Evolutionary conservation across 2,113 vertebrate species (phyloP).

Genomic region (Triplophysa rosa): DNA sequence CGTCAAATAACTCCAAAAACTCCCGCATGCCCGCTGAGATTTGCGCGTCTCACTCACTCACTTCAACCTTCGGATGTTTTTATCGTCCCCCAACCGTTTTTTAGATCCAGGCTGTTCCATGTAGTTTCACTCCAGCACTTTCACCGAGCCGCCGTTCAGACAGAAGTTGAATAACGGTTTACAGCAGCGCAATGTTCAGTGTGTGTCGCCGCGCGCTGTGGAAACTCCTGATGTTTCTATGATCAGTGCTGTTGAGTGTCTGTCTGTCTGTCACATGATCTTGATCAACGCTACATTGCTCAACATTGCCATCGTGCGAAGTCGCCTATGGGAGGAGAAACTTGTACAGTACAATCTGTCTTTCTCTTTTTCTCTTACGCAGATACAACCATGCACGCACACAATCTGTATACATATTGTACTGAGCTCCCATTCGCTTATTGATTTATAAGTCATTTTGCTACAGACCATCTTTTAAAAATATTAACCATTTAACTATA

Average conservation of each 20-base stretch:
- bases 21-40: slow-evolving; percentile 54
- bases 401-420: not conserved
- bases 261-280: slow-evolving; percentile 52
- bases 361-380: slow-evolving; percentile 17
- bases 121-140: slow-evolving; percentile 1
- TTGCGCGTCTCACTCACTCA: slow-evolving; percentile 14
- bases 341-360: not conserved
- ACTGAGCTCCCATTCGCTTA: not conserved
- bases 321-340: slow-evolving; percentile 52
- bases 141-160: not conserved
- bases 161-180: slow-evolving; percentile 11
- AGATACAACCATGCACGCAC: not conserved
- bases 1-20: slow-evolving; percentile 30
- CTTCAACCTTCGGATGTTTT: not conserved
- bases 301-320: slow-evolving; percentile 37
- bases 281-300: slow-evolving; percentile 17
- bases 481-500: too few species aligned
- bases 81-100: not conserved
- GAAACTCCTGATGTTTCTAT: slow-evolving; percentile 48
- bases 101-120: not conserved
- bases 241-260: slow-evolving; percentile 25
- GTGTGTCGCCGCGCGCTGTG: not conserved
- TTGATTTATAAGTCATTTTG: not conserved
- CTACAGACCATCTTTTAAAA: too few species aligned
- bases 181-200: not conserved